A percentile compares a stretch with the other conserved stretches of the same genome.
phyloP scores from a whole-genome alignment of 2,797 vertebrate genomes.

The Sternarchorhynchus goeldii region DNA sequence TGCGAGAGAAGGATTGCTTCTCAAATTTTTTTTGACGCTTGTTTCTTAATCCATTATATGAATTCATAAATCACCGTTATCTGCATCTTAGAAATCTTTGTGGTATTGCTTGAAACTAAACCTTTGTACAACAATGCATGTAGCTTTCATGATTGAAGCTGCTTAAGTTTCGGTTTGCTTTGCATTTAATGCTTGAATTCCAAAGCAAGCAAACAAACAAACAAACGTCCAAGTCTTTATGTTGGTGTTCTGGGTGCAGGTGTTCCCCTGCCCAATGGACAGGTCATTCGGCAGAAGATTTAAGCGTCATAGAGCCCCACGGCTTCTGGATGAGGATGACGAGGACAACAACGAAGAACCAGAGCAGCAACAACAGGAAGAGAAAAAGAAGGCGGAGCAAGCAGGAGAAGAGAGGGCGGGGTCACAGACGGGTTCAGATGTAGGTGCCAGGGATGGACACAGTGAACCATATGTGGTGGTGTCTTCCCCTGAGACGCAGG shows the following conservation, averaged over 20 bases:
- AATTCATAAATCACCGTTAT: not conserved
- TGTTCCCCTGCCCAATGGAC: conserved; percentile 33
- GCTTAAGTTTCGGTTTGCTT: not conserved
- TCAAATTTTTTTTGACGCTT: not conserved
- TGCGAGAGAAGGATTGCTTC: not conserved
- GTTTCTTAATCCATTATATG: not conserved
- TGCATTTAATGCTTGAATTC: not conserved
- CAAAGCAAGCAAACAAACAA: no score
- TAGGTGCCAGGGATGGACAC: not conserved
- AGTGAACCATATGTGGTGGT: conserved; percentile 46
- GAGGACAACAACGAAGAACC: conserved; percentile 33
- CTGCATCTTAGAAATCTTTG: no score
- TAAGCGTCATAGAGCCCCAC: conserved; percentile 63
- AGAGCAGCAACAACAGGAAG: conserved; percentile 28
- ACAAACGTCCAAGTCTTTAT: not conserved
- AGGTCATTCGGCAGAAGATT: conserved; percentile 58
- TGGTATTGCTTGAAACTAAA: not conserved
- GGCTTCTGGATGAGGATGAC: conserved; percentile 48
- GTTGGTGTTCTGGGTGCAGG: conserved; percentile 22
- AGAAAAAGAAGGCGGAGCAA: not conserved
- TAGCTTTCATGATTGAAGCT: no score
- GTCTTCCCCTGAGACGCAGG: conserved; percentile 47
- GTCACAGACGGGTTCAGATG: conserved; percentile 29
- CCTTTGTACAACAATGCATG: not conserved
- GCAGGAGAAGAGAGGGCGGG: conserved; percentile 57